Base-by-base conservation (phyloP, 2,113 vertebrate species). In the Paraplagusia blochii region DNA sequence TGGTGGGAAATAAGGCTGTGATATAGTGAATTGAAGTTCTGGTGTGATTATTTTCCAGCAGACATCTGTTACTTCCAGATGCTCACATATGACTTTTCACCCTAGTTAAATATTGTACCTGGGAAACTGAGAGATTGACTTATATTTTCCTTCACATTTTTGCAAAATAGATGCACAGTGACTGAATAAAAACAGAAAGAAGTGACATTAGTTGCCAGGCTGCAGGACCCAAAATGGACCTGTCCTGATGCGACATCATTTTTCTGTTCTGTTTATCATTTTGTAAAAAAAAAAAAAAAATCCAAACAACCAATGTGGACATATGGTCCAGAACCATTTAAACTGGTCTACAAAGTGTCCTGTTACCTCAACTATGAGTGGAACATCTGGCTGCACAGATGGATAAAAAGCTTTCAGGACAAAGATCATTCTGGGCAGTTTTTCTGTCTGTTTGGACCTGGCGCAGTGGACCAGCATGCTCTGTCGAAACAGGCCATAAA, bases 301-400 rank as follows among this genome's bases (percentile, higher is more conserved):
- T 53, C 35, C 35, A 39, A 13, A 35, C 13, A 11, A 35, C 54
- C 38, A 16, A 14, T 71, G 12, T 49, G 51, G 50, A 35, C 79
- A 78, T 78, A 63, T 78, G 79, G 60, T 53, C 9, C 39, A 33
- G 22, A 39, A 62, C 46, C 36, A 56, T 55, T 42, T 33, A 66
- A 58, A 55, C 39, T 35, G 53, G 51, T 58, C 73, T 39, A 67
- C 46, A 15, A 29, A 17, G 80, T 69, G 72, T 83, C 55, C 58
- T 58, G 72, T 86, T 83, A 57, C 81, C 47, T 33, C 17, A 36
- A 77, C 63, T 68, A 65, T 69, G 76, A 58, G 46, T 44, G 15
- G 42, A 71, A 75, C 81, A 86, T 77, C 77, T 86, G 82, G 78
- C 59, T 39, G 29, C 54, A 33, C 82, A 84, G 82, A 82, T 83